phyloP scores from a whole-genome alignment of 2,888 invertebrate species.

The Oscheius sp. region DNA sequence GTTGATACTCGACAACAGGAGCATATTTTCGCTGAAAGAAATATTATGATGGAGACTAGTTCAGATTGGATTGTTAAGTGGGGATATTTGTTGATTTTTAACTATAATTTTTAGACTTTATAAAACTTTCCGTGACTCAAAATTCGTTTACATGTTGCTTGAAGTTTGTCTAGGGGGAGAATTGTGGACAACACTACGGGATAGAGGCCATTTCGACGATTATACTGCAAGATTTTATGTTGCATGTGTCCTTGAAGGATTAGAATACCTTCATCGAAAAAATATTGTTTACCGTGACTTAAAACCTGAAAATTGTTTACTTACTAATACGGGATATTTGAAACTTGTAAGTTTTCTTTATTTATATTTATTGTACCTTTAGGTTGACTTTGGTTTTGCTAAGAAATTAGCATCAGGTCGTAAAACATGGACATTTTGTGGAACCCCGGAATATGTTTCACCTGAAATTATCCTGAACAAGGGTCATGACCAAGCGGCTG shows the following conservation, averaged over 20 bases:
- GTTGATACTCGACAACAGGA: slow-evolving; percentile 88
- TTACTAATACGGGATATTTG: slow-evolving; percentile 91
- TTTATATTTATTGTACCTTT: neutral
- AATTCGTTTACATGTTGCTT: slow-evolving; percentile 92
- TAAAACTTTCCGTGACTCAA: slow-evolving; percentile 88
- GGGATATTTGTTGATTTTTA: neutral
- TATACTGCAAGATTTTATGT: slow-evolving; percentile 79
- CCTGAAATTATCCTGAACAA: slow-evolving; percentile 86
- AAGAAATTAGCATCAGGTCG: slow-evolving; percentile 82
- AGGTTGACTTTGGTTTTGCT: slow-evolving; percentile 88
- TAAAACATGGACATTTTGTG: slow-evolving; percentile 94
- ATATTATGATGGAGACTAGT: slow-evolving; percentile 81
- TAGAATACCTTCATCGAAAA: slow-evolving; percentile 93
- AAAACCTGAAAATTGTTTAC: slow-evolving; percentile 87
- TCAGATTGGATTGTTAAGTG: slow-evolving; percentile 84
- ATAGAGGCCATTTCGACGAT: slow-evolving; percentile 75
- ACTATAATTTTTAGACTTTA: slow-evolving; percentile 78
- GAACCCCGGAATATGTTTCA: slow-evolving; percentile 81
- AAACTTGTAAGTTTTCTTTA: slow-evolving; percentile 77
- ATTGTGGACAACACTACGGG: slow-evolving; percentile 91
- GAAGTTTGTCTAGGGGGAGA: slow-evolving; percentile 94
- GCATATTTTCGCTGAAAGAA: slow-evolving; percentile 87
- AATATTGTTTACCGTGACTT: slow-evolving; percentile 86
- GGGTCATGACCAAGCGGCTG: slow-evolving; percentile 84
- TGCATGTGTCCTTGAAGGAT: slow-evolving; percentile 96